Evolutionary conservation across 2,888 invertebrate species (phyloP), one percentile per base, ranked within the genome.

Genomic region (Epsilonema sp.): DNA sequence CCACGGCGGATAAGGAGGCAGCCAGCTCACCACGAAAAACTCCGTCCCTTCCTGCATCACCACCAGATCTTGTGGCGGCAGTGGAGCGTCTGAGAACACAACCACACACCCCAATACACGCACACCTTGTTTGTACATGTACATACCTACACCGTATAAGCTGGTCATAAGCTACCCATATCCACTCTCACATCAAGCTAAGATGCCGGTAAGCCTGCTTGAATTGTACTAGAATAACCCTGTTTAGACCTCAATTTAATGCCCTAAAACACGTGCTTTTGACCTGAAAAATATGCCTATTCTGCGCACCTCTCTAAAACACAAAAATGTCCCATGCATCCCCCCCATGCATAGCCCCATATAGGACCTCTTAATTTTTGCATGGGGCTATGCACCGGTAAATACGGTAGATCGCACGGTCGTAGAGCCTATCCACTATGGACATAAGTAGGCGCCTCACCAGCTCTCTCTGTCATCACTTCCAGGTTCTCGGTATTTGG

Each of bases 1-100:
- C 49, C 62, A 62, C 37, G 63, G 63, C 25, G 63, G 63, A 48
- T 63, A 63, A 16, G 63, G 63, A 20, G 63, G 63, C 44, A 63
- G 51, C 63, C 63, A 63, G 11, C 60, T 60, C 37, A 64, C 58
- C 50, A 55, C 55, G 53, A 64, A 61, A 55, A 60, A 62, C 49
- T 60, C 58, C 41, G 58, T 60, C 39, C 62, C 62, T 44, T 60
- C 55, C 41, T 59, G 58, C 25, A 58, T 59, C 25, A 62, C 60
- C 13, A 59, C 58, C 26, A 63, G 44, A 51, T 59, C 63, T 47
- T 63, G 63, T 11, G 63, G 63, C 21, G 62, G 58, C 24, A 61
- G 55, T 20, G 63, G 63, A 1, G 61, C 60, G 45, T 58, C 58
- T 20, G 60, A 59, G 45, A 26, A 40, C n/a, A n/a, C n/a, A n/a